Base-by-base conservation (phyloP, 2,888 invertebrate genomes). In the Panzeria rudis region DNA sequence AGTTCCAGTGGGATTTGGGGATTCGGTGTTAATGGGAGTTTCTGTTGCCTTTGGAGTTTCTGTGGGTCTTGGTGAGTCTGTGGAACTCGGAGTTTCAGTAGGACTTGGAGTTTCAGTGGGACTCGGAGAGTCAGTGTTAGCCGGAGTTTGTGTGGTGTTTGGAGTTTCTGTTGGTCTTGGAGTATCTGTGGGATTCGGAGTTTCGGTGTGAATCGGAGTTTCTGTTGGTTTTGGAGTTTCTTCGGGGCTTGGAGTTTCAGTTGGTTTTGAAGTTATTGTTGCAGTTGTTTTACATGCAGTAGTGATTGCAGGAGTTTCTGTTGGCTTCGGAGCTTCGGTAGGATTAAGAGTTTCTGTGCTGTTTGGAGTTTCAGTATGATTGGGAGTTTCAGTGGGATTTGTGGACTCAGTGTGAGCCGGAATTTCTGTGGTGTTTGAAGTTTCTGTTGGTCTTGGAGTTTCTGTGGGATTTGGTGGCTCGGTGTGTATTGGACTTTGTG, bases 161-260 rank as follows among this genome's bases (percentile, higher is more conserved):
- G 29, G 29, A 29, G 29, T 29, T 29, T 29, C 29, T 5, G 29
- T 29, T 2, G 29, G 29, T 4, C 5, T 29, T 29, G 29, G 29
- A 29, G 29, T 29, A 17, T 17, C 20, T 0, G 59, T 29, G 9
- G 59, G 29, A 5, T 29, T 29, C 15, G 52, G 13, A 29, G 41
- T 32, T 13, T 47, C 17, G 3, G 56, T 56, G 72, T 86, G 83
- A 72, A 61, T 71, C 64, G 72, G 38, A 8, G 61, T 64, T 83
- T 86, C 83, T 84, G 88, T 62, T 62, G 52, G 3, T 13, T n/a
- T n/a, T 47, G 52, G 15, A 20, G 38, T 25, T 68, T 32, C 11
- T 0, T 29, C n/a, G 5, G 29, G 4, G 13, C 20, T 13, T 9
- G 59, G 29, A 0, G 59, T 56, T 59, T 15, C 44, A 20, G 32